A percentile compares a stretch with the other conserved stretches of the same genome.
phyloP scores from a whole-genome alignment of 2,113 vertebrate genomes.

The Trogon surrucura region DNA sequence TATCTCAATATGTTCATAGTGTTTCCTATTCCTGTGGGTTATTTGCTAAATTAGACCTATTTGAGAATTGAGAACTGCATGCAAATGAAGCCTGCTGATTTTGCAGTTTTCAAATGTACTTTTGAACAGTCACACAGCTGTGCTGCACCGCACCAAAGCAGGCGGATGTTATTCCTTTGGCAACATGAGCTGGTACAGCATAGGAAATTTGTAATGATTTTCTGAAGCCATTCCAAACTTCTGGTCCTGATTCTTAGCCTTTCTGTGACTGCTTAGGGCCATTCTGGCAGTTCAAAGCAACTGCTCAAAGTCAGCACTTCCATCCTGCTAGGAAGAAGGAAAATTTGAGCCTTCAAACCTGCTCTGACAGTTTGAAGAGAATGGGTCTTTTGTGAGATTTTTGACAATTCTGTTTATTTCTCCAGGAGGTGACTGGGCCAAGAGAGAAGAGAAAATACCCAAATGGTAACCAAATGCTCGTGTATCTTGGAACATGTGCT shows the following conservation, averaged over 20 bases:
- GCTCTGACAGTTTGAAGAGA: background rate
- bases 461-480: background rate
- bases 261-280: background rate
- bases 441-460: background rate
- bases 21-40: background rate
- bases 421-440: background rate
- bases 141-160: background rate
- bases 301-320: background rate
- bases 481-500: background rate
- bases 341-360: background rate
- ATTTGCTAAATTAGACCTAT: slow-evolving; percentile 33
- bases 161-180: background rate
- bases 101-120: background rate
- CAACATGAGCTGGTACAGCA: background rate
- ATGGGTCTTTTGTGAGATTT: background rate
- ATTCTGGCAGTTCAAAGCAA: background rate
- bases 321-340: background rate
- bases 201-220: background rate
- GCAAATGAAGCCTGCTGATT: slow-evolving; percentile 2
- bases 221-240: background rate
- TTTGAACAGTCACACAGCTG: slow-evolving; percentile 11
- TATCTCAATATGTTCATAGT: background rate
- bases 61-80: background rate
- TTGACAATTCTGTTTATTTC: background rate
- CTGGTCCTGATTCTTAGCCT: background rate